A percentile compares a stretch with the other conserved stretches of the same genome.
These are phyloP conservation scores for Oscheius onirici DNA, from an alignment of 2,888 invertebrate genomes.

Conservation along the genomic window DNA sequence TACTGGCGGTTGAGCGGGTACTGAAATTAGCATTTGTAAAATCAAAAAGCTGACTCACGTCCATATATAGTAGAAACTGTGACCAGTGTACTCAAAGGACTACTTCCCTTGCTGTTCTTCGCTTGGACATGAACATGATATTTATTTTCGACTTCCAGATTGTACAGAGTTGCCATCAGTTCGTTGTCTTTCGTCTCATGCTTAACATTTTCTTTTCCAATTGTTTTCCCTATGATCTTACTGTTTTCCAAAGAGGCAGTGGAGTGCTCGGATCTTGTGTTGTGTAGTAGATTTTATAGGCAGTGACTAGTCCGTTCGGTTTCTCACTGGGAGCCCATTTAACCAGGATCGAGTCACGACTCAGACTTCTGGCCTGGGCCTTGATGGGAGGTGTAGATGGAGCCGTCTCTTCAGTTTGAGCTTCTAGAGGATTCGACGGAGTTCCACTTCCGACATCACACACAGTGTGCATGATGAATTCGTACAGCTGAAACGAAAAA, in stretches of 20 bases:
- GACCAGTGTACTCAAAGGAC: constrained; percentile 93
- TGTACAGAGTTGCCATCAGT: constrained; percentile 56
- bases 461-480: constrained; percentile 59
- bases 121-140: constrained; percentile 86
- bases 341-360: constrained; percentile 91
- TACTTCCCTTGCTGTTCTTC: constrained; percentile 92
- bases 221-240: constrained; percentile 17
- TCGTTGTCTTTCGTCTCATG: constrained; percentile 62
- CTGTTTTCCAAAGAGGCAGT: constrained; percentile 47
- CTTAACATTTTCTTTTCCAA: constrained; percentile 35
- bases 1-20: constrained; percentile 93
- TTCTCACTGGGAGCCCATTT: constrained; percentile 98
- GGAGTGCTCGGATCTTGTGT: constrained; percentile 32
- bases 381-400: constrained; percentile 94
- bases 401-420: constrained; percentile 82
- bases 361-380: constrained; percentile 86
- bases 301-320: constrained; percentile 89
- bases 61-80: constrained; percentile 96
- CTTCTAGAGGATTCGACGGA: constrained; percentile 86
- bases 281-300: constrained; percentile 85
- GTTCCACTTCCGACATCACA: constrained; percentile 89
- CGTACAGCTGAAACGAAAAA: constrained; percentile 56
- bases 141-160: constrained; percentile 52
- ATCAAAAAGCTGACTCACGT: constrained; percentile 68
- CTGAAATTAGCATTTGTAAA: constrained; percentile 75